Base-by-base conservation (phyloP, 2,797 vertebrate species). In the Sandelia bainsii region DNA sequence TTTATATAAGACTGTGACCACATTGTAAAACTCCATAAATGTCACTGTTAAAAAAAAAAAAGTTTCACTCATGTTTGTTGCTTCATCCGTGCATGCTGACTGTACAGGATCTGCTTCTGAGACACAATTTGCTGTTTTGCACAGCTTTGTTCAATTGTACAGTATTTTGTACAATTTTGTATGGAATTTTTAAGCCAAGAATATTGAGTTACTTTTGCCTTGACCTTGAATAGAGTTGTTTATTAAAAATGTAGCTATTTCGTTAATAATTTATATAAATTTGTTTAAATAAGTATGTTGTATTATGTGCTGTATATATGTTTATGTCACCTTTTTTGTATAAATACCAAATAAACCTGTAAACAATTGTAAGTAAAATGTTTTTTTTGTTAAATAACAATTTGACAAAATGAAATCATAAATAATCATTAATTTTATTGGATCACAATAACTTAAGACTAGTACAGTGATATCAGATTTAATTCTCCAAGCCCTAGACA, bases 401-500 rank as follows among this genome's bases (percentile, higher is more conserved):
- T 25, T 19, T 16, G 11, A 68, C 69, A 65, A 62, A 67, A 77
- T 78, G 82, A 69, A 87, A 66, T 86, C 85, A 93, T 98, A 98
- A 98, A 98, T 98, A 98, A 96, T 96, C 92, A 95, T 96, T 92
- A 89, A 94, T 95, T 98, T 98, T 98, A 98, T 98, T 98, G 94
- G 95, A 95, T 96, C 95, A 95, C 96, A 96, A 98, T 98, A 98
- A 99, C 96, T 98, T 98, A 98, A 97, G 96, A 97, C 96, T 94
- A 96, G 94, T 96, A 98, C 96, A 97, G 96, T 96, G 95, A 96
- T 96, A 94, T 96, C 94, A 95, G 94, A 91, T 95, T 96, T 93
- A 92, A 82, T 95, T 95, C 89, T 95, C 91, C 85, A 89, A 94
- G 86, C 92, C 93, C 93, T 79, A 86, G 91, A 93, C 89, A 91